Base-by-base conservation (phyloP, 2,113 vertebrate genomes). In the Oceanodroma tethys region DNA sequence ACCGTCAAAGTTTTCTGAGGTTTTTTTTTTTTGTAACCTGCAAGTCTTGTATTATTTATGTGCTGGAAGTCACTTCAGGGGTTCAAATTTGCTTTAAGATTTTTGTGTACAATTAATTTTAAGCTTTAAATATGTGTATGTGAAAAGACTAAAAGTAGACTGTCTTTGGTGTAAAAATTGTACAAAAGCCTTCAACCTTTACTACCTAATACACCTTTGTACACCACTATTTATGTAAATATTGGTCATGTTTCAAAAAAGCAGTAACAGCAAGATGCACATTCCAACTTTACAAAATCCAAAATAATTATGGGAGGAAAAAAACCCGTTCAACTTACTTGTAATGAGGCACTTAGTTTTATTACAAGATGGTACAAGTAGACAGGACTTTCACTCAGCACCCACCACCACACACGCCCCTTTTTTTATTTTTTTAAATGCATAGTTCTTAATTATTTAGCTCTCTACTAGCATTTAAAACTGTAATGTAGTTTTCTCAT, bases 401-500 rank as follows among this genome's bases (percentile, higher is more conserved):
- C 3, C 7, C 45, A 62, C 1, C 15, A 45, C 3, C 11, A 32
- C 11, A 19, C 34, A 9, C 5, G 1, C 1, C 1, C 5, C 0
- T 6, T 9, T 13, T 14, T 27, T 9, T 15, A 27, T 10, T 50
- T 30, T 73, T 68, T 29, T 4, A 14, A n/a, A 29, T 23, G 27
- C 9, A 16, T 43, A 36, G 14, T 29, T 86, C 34, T 63, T 43
- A 70, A 47, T 20, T 72, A 59, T 43, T 90, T 59, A 20, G 2
- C 22, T 94, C 72, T 63, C 43, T 32, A 38, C 21, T 7, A 23
- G 56, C 18, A 60, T 13, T 71, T 67, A 27, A 70, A 80, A 67
- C 52, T 71, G 73, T 12, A 71, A 80, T 98, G 98, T 23, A 98
- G 94, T 98, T 98, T 92, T 88, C 71, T 84, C 66, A 71, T 71